Evolutionary conservation across 2,888 invertebrate species (phyloP).

Genomic region (Halictus ligatus): DNA sequence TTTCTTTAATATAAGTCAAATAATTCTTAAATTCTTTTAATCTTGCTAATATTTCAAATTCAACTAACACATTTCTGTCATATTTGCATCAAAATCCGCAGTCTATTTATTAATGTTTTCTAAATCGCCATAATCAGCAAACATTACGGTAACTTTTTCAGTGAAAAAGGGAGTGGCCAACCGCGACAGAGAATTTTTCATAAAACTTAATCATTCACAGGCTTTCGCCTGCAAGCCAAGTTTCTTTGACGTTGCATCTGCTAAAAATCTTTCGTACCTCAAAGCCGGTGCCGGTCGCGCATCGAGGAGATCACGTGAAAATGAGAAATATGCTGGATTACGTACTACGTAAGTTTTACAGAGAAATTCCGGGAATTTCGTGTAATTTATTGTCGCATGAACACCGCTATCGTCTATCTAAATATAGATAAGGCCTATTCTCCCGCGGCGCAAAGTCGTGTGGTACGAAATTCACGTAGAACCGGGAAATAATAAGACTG

Average conservation of each 20-base stretch:
- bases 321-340: not conserved
- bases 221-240: not conserved
- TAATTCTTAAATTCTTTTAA: too few relatives aligned
- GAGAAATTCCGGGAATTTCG: constrained; percentile 16
- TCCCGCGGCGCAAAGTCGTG: constrained; percentile 18
- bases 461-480: constrained; percentile 43
- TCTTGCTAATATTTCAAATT: too few relatives aligned
- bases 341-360: constrained; percentile 14
- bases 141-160: not conserved
- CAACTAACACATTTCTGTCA: too few relatives aligned
- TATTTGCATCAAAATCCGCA: too few relatives aligned
- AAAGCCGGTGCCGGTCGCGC: not conserved
- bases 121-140: too few relatives aligned
- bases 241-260: not conserved
- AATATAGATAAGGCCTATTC: constrained; percentile 51
- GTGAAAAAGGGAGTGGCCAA: not conserved
- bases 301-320: not conserved
- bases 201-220: not conserved
- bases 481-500: constrained; percentile 33
- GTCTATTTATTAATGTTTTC: too few relatives aligned
- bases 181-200: not conserved
- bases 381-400: constrained; percentile 41
- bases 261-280: not conserved
- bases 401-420: constrained; percentile 36
- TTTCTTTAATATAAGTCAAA: too few relatives aligned